These are phyloP conservation scores for Xestia rhomboidea DNA, from an alignment of 2,888 invertebrate genomes.

Conservation along the genomic window DNA sequence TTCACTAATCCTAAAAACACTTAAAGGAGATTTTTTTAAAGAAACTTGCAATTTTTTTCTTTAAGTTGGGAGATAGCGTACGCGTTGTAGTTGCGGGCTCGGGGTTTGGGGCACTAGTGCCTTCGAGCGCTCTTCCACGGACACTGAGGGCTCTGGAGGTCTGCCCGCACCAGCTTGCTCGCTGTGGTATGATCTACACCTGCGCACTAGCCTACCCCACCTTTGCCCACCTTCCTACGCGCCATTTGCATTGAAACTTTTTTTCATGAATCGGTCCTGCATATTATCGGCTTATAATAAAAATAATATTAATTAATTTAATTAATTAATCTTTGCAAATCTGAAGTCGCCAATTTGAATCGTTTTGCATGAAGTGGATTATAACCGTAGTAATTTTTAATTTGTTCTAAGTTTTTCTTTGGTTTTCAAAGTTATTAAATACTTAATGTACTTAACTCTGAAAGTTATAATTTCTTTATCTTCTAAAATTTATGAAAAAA, in stretches of 20 bases:
- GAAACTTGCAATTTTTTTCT: constrained; percentile 4
- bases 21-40: background rate
- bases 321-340: constrained; percentile 16
- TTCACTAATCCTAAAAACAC: background rate
- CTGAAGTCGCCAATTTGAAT: constrained; percentile 10
- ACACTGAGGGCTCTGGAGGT: constrained; percentile 51
- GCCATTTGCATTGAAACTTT: constrained; percentile 40
- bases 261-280: background rate
- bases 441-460: constrained; percentile 9
- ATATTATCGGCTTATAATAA: constrained; percentile 5
- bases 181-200: constrained; percentile 69
- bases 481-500: constrained; percentile 1
- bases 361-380: constrained; percentile 22
- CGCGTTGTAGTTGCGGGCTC: constrained; percentile 41
- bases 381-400: background rate
- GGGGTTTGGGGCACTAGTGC: constrained; percentile 38
- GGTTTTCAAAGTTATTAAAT: constrained; percentile 31
- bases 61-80: constrained; percentile 38
- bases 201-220: constrained; percentile 72
- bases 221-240: constrained; percentile 53
- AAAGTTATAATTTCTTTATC: constrained; percentile 20
- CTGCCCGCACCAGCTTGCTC: constrained; percentile 64
- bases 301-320: background rate
- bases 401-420: background rate
- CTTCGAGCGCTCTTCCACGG: constrained; percentile 49